Base-by-base conservation (phyloP, 2,888 invertebrate species). In the Orthosia gothica region DNA sequence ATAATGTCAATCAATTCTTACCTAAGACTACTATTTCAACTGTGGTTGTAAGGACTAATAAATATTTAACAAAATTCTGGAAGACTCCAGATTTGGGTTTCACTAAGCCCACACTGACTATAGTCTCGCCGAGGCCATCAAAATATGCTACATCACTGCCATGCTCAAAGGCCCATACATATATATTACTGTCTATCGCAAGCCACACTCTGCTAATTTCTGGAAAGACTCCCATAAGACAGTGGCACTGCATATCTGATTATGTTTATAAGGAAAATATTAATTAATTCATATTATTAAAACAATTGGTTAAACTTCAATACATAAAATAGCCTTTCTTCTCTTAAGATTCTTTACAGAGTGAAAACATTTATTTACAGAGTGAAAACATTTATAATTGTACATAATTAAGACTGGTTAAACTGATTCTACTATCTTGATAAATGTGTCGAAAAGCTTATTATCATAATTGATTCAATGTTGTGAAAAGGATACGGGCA, bases 151-250 rank as follows among this genome's bases (percentile, higher is more conserved):
- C 98, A 97, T 99, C 99, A 79, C 98, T 97, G 66, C 99, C 98
- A 94, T 99, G 98, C 94, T 99, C 99, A 95, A 99, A 99, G 45
- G 99, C 98, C 99, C 99, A 99, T 52, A 99, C 97, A 96, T 99
- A 99, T 87, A 99, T 98, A 95, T 99, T 99, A 89, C 99, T 99
- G 92, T 99, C 99, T 86, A 99, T 99, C 9, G 99, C 99, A 71
- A 99, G 96, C 99, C 99, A 99, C 0, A 99, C 99, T 91, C 99
- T 97, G 70, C 98, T 98, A 85, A 99, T 99, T 94, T 99, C 99
- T 74, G 99, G 98, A 95, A 99, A 99, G 13, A 99, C 96, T 5
- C 99, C 99, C 99, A 99, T 99, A 97, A 98, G 98, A 92, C 99
- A 99, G 91, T 99, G 99, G 87, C 99, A 99, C 95, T 99, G 99